Evolutionary conservation across 2,888 invertebrate genomes (phyloP), one percentile per base, ranked within the genome.

Genomic region (Diaperis boleti): DNA sequence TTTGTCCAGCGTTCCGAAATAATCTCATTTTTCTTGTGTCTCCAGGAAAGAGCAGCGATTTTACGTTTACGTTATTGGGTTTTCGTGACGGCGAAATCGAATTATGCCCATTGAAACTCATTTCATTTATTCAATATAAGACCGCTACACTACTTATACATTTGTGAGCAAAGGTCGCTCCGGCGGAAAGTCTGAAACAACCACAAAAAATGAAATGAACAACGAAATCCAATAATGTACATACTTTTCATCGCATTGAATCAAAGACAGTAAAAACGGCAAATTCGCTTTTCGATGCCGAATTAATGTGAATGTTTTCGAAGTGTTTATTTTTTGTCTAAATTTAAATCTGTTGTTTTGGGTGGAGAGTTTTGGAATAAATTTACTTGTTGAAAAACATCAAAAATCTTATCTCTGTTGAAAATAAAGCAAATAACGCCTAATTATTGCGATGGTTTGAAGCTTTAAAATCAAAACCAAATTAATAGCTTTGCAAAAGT

Each of bases 21-120:
- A 64, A 69, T 70, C 65, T 59, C 61, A 69, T 71, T 69, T 69
- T 65, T 71, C 68, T 64, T 66, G 66, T 64, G 63, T 64, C 54
- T 62, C 33, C 62, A 56, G 59, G 64, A 62, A 67, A 68, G 66
- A 56, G 64, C 64, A 64, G 49, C 67, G 59, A 64, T 69, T 61
- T 62, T 42, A 50, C 62, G 66, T 66, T 66, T 33, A 49, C 57
- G 59, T 42, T 62, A 66, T 66, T 66, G 66, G 56, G 50, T 59
- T 66, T 64, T 62, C 62, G 59, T 62, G 59, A 64, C 59, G 44
- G 33, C 42, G 33, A 62, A 62, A 62, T 56, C 62, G 42, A 55
- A 62, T 56, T 50, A 50, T 56, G 22, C 29, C 47, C 29, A 50
- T 56, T 33, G 37, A 39, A 59, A 37, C 15, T 59, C 55, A 50